These are phyloP conservation scores for Aepyceros melampus DNA, from an alignment of 2,113 vertebrate species.

Conservation along the genomic window DNA sequence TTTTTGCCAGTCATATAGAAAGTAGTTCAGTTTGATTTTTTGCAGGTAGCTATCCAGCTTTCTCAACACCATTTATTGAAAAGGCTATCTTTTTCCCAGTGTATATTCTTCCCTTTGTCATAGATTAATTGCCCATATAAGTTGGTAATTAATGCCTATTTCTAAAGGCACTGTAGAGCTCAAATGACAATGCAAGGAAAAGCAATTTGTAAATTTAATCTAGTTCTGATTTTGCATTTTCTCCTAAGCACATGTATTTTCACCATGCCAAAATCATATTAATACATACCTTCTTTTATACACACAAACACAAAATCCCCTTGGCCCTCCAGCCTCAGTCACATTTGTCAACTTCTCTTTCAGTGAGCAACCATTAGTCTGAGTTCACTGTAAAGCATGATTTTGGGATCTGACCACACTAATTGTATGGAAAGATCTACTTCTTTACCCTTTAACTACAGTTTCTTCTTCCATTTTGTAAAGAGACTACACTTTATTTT, in stretches of 20 bases:
- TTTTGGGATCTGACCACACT: not conserved
- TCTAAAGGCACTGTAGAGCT: not conserved
- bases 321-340: not conserved
- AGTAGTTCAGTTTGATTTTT: not conserved
- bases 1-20: not conserved
- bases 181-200: not conserved
- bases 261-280: not conserved
- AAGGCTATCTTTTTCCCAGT: not conserved
- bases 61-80: not conserved
- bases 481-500: not conserved
- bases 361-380: not conserved
- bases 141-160: not conserved
- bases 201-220: not conserved
- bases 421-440: not conserved
- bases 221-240: slow-evolving; percentile 15
- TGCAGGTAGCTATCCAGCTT: not conserved
- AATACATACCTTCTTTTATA: not conserved
- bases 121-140: not conserved
- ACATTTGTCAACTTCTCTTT: not conserved
- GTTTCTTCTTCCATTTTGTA: not conserved
- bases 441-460: not conserved
- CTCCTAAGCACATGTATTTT: not conserved
- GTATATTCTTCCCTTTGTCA: not conserved
- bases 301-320: not conserved
- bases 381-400: not conserved